Evolutionary conservation across 2,888 invertebrate genomes (phyloP).

Genomic region (Labia minor): DNA sequence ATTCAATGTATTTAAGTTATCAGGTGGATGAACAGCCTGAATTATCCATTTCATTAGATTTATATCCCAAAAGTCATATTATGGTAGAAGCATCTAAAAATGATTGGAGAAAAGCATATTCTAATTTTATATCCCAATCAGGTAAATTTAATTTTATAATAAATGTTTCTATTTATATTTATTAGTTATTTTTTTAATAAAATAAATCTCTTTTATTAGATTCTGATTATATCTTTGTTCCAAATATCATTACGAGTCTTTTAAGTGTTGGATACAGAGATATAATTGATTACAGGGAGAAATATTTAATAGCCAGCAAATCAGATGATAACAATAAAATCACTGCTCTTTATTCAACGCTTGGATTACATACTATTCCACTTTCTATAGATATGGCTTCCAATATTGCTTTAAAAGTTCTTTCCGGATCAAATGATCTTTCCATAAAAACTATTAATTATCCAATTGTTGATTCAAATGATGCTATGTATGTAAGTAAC

Average conservation of each 20-base stretch:
- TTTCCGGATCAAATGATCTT: conserved; percentile 31
- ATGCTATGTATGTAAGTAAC: conserved; percentile 22
- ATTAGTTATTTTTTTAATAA: too few species aligned
- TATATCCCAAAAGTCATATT: not conserved
- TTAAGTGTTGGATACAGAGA: conserved; percentile 34
- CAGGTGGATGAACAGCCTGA: not conserved
- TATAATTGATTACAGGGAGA: conserved; percentile 38
- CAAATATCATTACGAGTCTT: conserved; percentile 35
- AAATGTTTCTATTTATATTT: too few species aligned
- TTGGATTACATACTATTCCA: conserved; percentile 42
- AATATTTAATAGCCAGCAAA: conserved; percentile 42
- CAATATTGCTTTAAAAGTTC: conserved; percentile 37
- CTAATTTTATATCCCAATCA: not conserved
- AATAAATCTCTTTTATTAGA: too few species aligned
- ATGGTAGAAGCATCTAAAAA: not conserved
- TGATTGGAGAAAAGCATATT: not conserved
- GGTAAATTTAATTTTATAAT: not conserved
- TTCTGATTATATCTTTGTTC: too few species aligned
- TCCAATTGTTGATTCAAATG: conserved; percentile 28
- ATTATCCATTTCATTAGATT: not conserved
- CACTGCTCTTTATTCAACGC: conserved; percentile 40
- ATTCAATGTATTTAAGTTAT: not conserved
- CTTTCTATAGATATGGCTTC: conserved; percentile 42
- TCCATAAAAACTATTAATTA: conserved; percentile 33
- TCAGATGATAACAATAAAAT: conserved; percentile 22